Evolutionary conservation across 2,113 vertebrate genomes (phyloP), one percentile per base, ranked within the genome.

Genomic region (Blennius ocellaris): DNA sequence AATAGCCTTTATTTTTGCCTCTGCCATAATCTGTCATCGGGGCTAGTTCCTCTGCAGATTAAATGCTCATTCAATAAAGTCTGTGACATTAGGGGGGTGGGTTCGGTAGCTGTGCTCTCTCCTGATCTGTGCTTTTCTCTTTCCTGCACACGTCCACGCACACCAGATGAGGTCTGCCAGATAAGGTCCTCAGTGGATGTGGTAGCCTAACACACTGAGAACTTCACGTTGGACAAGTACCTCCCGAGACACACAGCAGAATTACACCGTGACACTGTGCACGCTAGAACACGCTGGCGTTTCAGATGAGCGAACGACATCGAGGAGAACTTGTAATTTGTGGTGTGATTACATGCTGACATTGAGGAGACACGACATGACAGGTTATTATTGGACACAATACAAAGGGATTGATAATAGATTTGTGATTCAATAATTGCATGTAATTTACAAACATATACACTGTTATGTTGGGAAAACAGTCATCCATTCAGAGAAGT

Each of bases 161-260:
- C 51, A 69, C 48, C 36, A 73, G 49, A 45, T n/a, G 50, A 58
- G 41, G 39, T 72, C 69, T 72, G 67, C 55, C 30, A 72, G 48
- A 44, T 16, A 55, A 58, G 41, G 44, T 72, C 69, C 69, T 63
- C 55, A 58, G 60, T 45, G 21, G 21, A 30, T 2, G 21, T 2
- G 52, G 56, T 60, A 50, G 17, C 55, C 8, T n/a, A n/a, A 30
- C 1, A 40, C 10, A 55, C 16, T 65, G 8, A 39, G 11, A 38
- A 49, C 17, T 59, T 69, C 8, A 69, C 51, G 41, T 57, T 38
- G 14, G 44, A 54, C 69, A 43, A 14, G 38, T 52, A 44, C 48
- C 37, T 54, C 21, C 51, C 55, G 38, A 54, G 5, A 60, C 51
- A 61, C 36, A 11, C 15, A 77, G 65, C 44, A 5, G 44, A 51